phyloP scores from a whole-genome alignment of 2,113 vertebrate genomes.

The Emydura subglobosa region DNA sequence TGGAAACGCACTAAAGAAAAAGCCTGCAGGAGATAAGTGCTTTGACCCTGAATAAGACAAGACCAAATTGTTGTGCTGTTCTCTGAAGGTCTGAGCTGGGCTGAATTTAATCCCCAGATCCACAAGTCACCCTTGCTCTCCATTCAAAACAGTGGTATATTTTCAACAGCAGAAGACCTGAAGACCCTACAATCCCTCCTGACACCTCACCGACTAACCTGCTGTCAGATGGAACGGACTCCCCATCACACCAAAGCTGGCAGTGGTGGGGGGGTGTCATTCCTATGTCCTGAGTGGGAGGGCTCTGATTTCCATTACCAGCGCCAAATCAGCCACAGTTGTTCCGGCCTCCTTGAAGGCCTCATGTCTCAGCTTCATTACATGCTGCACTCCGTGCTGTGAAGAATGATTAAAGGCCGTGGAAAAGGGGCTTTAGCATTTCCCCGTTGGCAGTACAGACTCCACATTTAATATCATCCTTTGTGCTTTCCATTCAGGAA shows the following conservation, averaged over 20 bases:
- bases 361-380: background rate
- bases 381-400: background rate
- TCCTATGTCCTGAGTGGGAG: background rate
- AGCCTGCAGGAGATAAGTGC: background rate
- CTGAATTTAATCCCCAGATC: background rate
- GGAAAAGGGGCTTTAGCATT: background rate
- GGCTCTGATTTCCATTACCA: background rate
- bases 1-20: background rate
- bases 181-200: background rate
- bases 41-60: background rate
- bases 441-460: background rate
- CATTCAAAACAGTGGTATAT: background rate
- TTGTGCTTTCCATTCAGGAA: constrained; percentile 68
- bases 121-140: background rate
- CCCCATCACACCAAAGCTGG: background rate
- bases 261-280: fast-evolving
- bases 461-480: background rate
- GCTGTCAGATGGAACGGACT: background rate
- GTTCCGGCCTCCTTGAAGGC: fast-evolving
- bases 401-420: background rate
- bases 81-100: background rate
- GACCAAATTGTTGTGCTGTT: background rate
- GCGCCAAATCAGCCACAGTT: fast-evolving
- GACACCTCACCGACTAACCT: background rate
- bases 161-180: background rate